Base-by-base conservation (phyloP, 2,797 vertebrate genomes). In the Sylvia borin region DNA sequence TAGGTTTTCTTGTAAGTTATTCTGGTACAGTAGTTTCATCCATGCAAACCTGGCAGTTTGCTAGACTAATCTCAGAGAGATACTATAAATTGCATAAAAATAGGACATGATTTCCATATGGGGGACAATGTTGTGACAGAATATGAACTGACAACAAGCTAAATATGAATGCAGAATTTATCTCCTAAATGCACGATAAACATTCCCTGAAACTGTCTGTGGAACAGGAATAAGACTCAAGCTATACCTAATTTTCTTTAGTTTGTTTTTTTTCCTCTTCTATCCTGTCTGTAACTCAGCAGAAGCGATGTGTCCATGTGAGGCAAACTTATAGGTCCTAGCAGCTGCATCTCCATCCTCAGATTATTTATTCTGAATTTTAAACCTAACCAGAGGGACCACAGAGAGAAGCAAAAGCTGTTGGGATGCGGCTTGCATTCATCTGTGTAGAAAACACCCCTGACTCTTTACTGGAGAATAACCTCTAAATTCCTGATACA, bases 101-200 rank as follows among this genome's bases (percentile, higher is more conserved):
- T 13, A 73, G 60, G 29, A 32, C 29, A 32, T 13, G 15, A 34
- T 55, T 93, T 90, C 79, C 20, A 13, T 43, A 51, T 29, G 26
- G n/a, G 24, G 20, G 31, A 40, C 50, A 65, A 20, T 61, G 8
- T 55, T 72, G 58, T 66, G 88, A 55, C 73, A 78, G 76, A 75
- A 84, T 4, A 7, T 32, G 36, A 94, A 55, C 62, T 42, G 62
- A 16, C 19, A 92, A 57, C 8, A 88, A 93, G 45, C 18, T 40
- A 51, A 61, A 86, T 32, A 85, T 13, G 48, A 92, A 92, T 70
- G 31, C 9, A 65, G 62, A 81, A 21, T 81, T 93, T 77, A 88
- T 19, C 11, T 88, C 16, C 75, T 84, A 95, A 94, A 66, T 50
- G 19, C 5, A 57, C 11, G 13, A 47, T 31, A 73, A 85, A 53